Evolutionary conservation across 2,113 vertebrate genomes (phyloP).

Genomic region (Candoia aspera): DNA sequence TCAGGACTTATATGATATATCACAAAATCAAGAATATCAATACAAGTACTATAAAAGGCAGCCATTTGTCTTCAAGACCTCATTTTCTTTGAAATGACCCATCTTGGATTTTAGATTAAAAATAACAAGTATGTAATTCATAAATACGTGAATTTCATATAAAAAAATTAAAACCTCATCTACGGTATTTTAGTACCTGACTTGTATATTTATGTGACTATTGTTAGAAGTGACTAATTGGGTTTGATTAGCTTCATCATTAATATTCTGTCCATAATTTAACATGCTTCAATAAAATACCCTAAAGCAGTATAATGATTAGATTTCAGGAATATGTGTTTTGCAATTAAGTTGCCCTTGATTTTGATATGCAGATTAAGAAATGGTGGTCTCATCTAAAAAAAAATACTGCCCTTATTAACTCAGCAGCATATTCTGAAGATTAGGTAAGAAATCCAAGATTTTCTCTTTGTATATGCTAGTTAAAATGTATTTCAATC

Average conservation of each 20-base stretch:
- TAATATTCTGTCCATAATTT: conserved; percentile 91
- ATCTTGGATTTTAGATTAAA: conserved; percentile 67
- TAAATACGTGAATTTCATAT: conserved; percentile 75
- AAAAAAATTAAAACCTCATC: conserved; percentile 73
- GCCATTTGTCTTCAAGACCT: conserved; percentile 51
- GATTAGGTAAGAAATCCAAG: conserved; percentile 85
- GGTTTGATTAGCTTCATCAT: conserved; percentile 88
- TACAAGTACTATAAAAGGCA: conserved; percentile 55
- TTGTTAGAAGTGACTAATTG: conserved; percentile 90
- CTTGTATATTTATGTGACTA: conserved; percentile 90
- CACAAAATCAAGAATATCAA: conserved; percentile 44
- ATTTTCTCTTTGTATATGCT: conserved; percentile 84
- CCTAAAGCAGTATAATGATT: conserved; percentile 89
- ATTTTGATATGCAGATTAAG: conserved; percentile 90
- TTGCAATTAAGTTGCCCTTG: conserved; percentile 89
- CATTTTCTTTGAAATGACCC: conserved; percentile 67
- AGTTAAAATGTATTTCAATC: conserved; percentile 88
- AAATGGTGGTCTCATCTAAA: conserved; percentile 85
- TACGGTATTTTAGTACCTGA: conserved; percentile 77
- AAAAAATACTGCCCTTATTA: conserved; percentile 84
- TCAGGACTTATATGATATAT: accelerated
- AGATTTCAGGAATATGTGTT: conserved; percentile 91
- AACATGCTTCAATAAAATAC: conserved; percentile 89
- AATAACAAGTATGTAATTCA: conserved; percentile 70
- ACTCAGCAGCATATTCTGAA: conserved; percentile 85